phyloP scores from a whole-genome alignment of 92 coral and sea anemone genomes.

The Nematostella vectensis region DNA sequence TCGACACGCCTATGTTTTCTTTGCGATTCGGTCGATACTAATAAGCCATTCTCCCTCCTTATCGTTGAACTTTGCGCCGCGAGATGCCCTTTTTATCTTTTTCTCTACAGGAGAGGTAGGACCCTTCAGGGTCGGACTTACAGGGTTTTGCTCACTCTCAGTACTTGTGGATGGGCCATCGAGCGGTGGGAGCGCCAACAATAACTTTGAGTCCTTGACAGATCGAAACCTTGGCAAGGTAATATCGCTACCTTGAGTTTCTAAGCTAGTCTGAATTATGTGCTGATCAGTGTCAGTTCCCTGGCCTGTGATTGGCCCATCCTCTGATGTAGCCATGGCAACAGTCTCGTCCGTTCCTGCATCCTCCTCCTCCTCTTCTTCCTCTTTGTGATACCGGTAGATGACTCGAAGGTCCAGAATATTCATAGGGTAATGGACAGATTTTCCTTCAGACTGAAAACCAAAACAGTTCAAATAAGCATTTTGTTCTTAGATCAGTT shows the following conservation, averaged over 20 bases:
- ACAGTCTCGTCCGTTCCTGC: slow-evolving; percentile 24
- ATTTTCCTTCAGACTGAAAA: slow-evolving; percentile 33
- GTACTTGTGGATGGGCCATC: neutral
- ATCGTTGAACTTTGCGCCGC: slow-evolving; percentile 23
- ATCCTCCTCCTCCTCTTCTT: slow-evolving; percentile 30
- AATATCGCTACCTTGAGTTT: neutral
- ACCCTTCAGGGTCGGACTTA: slow-evolving; percentile 6
- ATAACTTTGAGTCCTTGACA: neutral
- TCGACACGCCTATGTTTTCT: no score
- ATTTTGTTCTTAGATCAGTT: neutral
- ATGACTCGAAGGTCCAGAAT: slow-evolving; percentile 49
- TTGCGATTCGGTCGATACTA: slow-evolving; percentile 23
- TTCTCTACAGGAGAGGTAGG: slow-evolving; percentile 42
- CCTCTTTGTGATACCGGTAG: slow-evolving; percentile 36
- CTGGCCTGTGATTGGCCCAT: slow-evolving; percentile 2
- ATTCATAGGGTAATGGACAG: slow-evolving; percentile 51
- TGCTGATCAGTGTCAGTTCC: neutral
- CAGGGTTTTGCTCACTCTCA: neutral
- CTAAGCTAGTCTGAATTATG: neutral
- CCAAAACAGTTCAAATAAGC: neutral
- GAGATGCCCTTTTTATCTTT: slow-evolving; percentile 27
- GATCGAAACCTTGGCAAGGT: neutral
- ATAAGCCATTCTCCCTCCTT: slow-evolving; percentile 36
- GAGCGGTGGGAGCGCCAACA: neutral
- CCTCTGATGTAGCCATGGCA: slow-evolving; percentile 1